Base-by-base conservation (phyloP, 2,888 invertebrate species). In the Eristalinus sepulchralis region DNA sequence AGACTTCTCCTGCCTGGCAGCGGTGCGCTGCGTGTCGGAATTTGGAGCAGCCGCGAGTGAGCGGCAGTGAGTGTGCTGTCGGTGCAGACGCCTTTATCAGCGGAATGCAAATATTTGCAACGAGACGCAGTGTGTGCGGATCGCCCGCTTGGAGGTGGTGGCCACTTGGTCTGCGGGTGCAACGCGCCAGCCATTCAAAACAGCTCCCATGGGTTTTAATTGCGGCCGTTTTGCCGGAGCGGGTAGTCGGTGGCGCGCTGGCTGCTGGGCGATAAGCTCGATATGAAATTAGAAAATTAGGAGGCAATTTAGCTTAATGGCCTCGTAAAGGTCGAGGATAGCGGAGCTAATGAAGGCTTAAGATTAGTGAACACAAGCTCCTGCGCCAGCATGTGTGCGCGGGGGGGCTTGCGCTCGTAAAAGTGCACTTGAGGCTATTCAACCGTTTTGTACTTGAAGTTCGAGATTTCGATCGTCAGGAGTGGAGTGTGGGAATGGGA, bases 31-130 rank as follows among this genome's bases (percentile, higher is more conserved):
- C 84, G 81, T 85, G 84, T 72, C 17, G 84, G 84, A 82, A 85
- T 85, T 82, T 82, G 62, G 84, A 81, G 76, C 84, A 77, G 27
- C 67, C 20, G 13, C 39, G 24, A 24, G 57, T 24, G 57, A 55
- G 20, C 9, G 20, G 24, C 13, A 22, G 57, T 57, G 57, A 57
- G 36, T 73, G 10, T 60, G 63, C 9, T 68, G 68, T 13, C 34
- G 20, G 31, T 60, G 67, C 80, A 75, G 81, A 68, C 62, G 53
- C 82, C 76, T 72, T 68, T 77, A 82, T 81, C 84, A 81, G 77
- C 11, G 68, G 72, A 85, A 85, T 85, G 84, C 81, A 85, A 85
- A 85, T 85, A 85, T 81, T 84, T 71, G 67, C 67, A 67, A 66
- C 60, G 13, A 55, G 10, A 33, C 13, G 9, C 39, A 24, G 31